Evolutionary conservation across 2,113 vertebrate species (phyloP).

Genomic region (Pardalotus punctatus): DNA sequence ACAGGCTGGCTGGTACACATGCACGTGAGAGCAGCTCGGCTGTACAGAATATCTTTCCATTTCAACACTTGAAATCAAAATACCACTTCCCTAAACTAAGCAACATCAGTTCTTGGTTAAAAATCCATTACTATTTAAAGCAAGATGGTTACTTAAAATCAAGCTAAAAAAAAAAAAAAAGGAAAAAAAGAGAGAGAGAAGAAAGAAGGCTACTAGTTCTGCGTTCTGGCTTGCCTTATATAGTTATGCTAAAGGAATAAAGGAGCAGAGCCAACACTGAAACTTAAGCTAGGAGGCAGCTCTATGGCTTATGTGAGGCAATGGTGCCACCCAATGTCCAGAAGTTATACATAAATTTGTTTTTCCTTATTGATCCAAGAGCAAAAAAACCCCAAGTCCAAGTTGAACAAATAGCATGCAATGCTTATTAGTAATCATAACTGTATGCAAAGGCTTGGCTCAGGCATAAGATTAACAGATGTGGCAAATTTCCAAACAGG

Average conservation of each 20-base stretch:
- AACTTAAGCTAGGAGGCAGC: not conserved
- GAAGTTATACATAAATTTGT: not conserved
- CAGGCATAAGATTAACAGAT: not conserved
- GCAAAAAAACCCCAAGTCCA: fast-evolving
- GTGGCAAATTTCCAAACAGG: not conserved
- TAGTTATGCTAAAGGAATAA: not conserved
- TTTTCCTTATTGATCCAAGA: not conserved
- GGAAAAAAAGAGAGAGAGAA: not conserved
- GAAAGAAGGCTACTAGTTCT: not conserved
- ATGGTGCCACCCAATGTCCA: constrained; percentile 48
- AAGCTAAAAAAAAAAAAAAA: not conserved
- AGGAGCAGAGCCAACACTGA: not conserved
- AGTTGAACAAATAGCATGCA: not conserved
- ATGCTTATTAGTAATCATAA: not conserved
- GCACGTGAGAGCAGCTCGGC: not conserved
- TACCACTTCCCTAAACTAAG: not conserved
- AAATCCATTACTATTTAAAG: not conserved
- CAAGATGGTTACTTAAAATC: not conserved
- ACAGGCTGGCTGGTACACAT: not conserved
- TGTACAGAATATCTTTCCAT: not conserved
- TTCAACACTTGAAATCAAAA: not conserved
- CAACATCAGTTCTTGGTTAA: not conserved
- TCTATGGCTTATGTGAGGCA: not conserved
- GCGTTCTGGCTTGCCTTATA: not conserved
- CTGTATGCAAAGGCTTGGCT: not conserved